Percentiles rank a stretch among this genome's conserved stretches.
These are phyloP conservation scores for Xerus inauris DNA, from an alignment of 2,113 vertebrate species.

Conservation along the genomic window DNA sequence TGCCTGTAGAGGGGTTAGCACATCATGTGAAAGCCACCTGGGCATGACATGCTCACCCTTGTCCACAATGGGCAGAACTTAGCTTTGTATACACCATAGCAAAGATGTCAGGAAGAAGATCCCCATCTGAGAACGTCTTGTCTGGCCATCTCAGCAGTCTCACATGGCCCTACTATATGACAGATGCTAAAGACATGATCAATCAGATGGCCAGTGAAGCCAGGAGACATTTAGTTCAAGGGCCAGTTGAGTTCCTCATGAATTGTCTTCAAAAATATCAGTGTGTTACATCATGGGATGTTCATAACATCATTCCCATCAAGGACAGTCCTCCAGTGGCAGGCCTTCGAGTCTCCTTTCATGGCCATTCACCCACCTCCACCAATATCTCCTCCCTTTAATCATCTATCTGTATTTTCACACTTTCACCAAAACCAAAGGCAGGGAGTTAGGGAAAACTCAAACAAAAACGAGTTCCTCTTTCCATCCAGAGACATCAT, in stretches of 20 bases:
- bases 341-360: not conserved
- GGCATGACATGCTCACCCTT: not conserved
- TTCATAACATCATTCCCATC: not conserved
- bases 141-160: fast-evolving
- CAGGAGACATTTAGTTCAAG: not conserved
- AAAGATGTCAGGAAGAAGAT: not conserved
- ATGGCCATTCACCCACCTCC: not conserved
- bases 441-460: not conserved
- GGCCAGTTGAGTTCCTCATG: not conserved
- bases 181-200: not conserved
- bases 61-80: not conserved
- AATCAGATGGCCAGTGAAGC: fast-evolving
- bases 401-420: not conserved
- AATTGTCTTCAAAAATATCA: not conserved
- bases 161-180: not conserved
- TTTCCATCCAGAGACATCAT: not conserved
- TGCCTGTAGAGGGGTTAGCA: not conserved
- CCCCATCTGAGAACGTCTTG: no score
- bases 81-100: fast-evolving
- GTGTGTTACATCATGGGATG: not conserved
- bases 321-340: not conserved
- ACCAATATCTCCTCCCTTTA: not conserved
- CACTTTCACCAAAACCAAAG: not conserved
- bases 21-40: not conserved
- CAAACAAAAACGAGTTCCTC: not conserved